A percentile compares a stretch with the other conserved stretches of the same genome.
Evolutionary conservation across 2,888 invertebrate genomes (phyloP).

Genomic region (Autographa gamma): DNA sequence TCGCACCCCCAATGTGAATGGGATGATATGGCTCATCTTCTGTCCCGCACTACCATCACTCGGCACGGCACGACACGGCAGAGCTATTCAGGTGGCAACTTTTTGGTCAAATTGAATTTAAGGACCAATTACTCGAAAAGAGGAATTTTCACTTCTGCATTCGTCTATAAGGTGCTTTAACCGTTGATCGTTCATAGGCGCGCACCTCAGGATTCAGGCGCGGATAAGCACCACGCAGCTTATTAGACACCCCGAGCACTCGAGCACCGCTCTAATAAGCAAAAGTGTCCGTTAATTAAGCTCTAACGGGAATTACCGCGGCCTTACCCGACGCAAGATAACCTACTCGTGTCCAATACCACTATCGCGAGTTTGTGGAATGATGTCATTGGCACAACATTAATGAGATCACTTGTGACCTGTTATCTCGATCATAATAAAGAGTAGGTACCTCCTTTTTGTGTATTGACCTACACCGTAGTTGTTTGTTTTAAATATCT

Average conservation of each 20-base stretch:
- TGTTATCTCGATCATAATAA: not conserved
- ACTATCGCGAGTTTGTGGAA: not conserved
- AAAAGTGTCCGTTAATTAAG: slow-evolving; percentile 32
- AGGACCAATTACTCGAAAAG: no score
- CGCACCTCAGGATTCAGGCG: slow-evolving; percentile 24
- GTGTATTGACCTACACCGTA: no score
- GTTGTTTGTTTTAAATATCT: no score
- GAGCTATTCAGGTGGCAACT: no score
- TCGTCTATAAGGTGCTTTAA: not conserved
- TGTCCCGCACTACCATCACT: no score
- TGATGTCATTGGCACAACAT: not conserved
- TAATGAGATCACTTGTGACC: not conserved
- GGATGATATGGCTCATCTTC: no score
- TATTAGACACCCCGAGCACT: slow-evolving; percentile 27
- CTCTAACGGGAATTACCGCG: slow-evolving; percentile 15
- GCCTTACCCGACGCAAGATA: not conserved
- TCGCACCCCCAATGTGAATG: no score
- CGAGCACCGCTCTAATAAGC: slow-evolving; percentile 31
- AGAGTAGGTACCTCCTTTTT: not conserved
- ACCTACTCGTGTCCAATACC: not conserved
- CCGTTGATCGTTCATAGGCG: not conserved
- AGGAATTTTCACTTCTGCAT: slow-evolving; percentile 6
- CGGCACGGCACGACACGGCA: no score
- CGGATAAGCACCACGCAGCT: slow-evolving; percentile 31
- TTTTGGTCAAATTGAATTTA: no score